Evolutionary conservation across 2,888 invertebrate genomes (phyloP), one percentile per base, ranked within the genome.

Genomic region (Metopia argyrocephala): DNA sequence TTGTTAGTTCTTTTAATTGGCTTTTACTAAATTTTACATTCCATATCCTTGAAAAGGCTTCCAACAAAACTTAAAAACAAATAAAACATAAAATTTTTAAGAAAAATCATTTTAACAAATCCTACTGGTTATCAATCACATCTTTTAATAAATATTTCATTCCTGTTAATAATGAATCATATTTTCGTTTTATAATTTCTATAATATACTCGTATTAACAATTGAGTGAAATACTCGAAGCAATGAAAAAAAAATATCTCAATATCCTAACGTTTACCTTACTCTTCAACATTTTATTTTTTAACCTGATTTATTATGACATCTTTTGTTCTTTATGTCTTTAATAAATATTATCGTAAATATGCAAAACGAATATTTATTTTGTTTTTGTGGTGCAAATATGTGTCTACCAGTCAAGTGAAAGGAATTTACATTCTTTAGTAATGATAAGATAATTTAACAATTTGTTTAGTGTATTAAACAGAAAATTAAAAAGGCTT

Each of bases 231-330:
- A n/a, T n/a, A n/a, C n/a, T n/a, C n/a, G n/a, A n/a, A n/a, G n/a
- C n/a, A n/a, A n/a, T n/a, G n/a, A n/a, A n/a, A n/a, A n/a, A n/a
- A n/a, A n/a, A n/a, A n/a, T n/a, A n/a, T n/a, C n/a, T n/a, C n/a
- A n/a, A 38, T 38, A 38, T 38, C 38, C 38, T 38, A 38, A 38
- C 15, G 38, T 38, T 38, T 38, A 15, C 38, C 15, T 15, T 38
- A n/a, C n/a, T n/a, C n/a, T 31, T 38, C 15, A 38, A 15, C 28
- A 56, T 64, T 25, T 76, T 38, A 64, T 31, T 31, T 52, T 18
- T 76, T 27, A 20, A 23, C 28, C 48, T 71, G 59, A 71, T 52
- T 71, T 71, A 69, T 69, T 31, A 38, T 38, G 38, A 15, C 38
- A 38, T 38, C 38, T 38, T 38, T 38, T 38, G 38, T 38, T 38